Evolutionary conservation across 2,888 invertebrate species (phyloP).

Genomic region (Hemistola chrysoprasaria): DNA sequence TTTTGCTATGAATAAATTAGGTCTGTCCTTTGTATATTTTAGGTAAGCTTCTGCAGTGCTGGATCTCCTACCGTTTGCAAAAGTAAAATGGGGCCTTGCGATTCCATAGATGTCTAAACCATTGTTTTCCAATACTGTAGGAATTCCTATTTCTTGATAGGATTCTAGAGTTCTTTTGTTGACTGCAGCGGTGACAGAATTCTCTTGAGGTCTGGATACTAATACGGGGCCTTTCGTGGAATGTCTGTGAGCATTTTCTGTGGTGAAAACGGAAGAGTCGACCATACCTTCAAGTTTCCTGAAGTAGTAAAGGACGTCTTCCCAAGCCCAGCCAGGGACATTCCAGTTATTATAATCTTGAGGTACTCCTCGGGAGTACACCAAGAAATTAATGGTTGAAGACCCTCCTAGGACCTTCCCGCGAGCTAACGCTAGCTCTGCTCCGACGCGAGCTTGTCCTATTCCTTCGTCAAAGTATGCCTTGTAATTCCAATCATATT

Average conservation of each 20-base stretch:
- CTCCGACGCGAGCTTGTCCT: constrained; percentile 39
- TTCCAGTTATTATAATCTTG: constrained; percentile 52
- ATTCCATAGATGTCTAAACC: constrained; percentile 44
- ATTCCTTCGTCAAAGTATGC: constrained; percentile 36
- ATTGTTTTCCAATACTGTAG: constrained; percentile 45
- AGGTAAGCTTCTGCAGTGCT: constrained; percentile 67
- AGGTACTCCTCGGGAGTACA: constrained; percentile 51
- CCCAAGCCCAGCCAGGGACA: constrained; percentile 53
- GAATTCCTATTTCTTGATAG: constrained; percentile 50
- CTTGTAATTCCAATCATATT: constrained; percentile 50
- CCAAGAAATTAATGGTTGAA: constrained; percentile 49
- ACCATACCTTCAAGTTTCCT: constrained; percentile 55
- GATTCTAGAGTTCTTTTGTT: constrained; percentile 44
- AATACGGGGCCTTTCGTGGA: constrained; percentile 50
- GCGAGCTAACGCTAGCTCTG: constrained; percentile 33
- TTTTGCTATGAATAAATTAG: constrained; percentile 58
- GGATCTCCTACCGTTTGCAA: constrained; percentile 56
- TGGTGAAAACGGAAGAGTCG: constrained; percentile 41
- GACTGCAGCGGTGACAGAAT: constrained; percentile 33
- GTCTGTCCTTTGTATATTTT: constrained; percentile 41
- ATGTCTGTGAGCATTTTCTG: constrained; percentile 42
- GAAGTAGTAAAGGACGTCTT: constrained; percentile 46
- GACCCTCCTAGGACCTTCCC: constrained; percentile 56
- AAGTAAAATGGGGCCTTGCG: constrained; percentile 46
- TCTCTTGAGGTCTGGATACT: constrained; percentile 42